Conservation (phyloP, 2,888 invertebrate genomes). For the Acheta domesticus region DNA sequence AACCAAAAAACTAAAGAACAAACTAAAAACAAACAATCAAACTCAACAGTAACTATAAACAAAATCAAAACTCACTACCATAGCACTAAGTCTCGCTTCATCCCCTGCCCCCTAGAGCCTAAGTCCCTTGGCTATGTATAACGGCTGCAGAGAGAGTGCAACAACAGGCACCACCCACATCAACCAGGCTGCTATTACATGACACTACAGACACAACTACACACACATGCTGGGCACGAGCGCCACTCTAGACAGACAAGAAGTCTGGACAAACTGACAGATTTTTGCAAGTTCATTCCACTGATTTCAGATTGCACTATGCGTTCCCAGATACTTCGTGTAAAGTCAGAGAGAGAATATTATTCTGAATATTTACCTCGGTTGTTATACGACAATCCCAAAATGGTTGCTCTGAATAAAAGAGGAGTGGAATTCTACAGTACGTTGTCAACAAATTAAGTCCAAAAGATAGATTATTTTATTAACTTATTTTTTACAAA, state of each 20-base stretch:
- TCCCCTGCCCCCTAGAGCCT: constrained; percentile 1
- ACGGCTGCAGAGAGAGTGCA: not conserved
- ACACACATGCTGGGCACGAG: constrained; percentile 7
- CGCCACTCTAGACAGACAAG: not conserved
- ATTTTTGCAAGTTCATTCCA: constrained; percentile 1
- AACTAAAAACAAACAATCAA: not conserved
- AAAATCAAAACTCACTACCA: constrained; percentile 1
- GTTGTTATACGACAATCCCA: constrained; percentile 18
- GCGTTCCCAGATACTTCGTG: constrained; percentile 18
- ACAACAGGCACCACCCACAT: not conserved
- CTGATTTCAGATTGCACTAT: not conserved
- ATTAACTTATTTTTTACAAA: not conserved
- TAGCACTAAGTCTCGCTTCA: not conserved
- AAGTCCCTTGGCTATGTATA: not conserved
- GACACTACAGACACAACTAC: constrained; percentile 18
- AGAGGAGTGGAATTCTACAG: constrained; percentile 18
- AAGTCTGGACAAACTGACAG: constrained; percentile 1
- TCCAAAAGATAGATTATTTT: constrained; percentile 3
- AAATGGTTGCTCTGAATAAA: constrained; percentile 18
- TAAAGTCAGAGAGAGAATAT: constrained; percentile 18
- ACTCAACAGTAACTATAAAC: constrained; percentile 6
- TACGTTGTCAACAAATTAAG: not conserved
- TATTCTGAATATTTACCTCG: constrained; percentile 18
- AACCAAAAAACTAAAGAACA: not conserved
- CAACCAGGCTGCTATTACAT: not conserved